Base-by-base conservation (phyloP, 2,113 vertebrate species). In the Salvelinus namaycush region DNA sequence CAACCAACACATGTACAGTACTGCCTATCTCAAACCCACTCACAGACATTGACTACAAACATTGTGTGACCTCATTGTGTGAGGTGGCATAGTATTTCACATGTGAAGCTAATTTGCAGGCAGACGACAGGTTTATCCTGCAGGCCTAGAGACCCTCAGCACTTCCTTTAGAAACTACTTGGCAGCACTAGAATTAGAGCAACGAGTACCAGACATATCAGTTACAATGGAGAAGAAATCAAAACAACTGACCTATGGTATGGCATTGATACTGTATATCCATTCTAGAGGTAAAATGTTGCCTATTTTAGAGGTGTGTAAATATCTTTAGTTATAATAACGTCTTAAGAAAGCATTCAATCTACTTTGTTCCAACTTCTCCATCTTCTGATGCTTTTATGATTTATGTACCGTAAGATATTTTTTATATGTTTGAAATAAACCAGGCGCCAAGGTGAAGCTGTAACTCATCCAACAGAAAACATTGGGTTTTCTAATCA, bases 391-490 rank as follows among this genome's bases (percentile, higher is more conserved):
- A 84, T 5, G 44, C 78, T 51, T 51, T 60, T 11, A 51, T 89
- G 80, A 91, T 88, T 87, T 89, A 90, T 88, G 76, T 84, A 80
- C 79, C 66, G 79, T 88, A 86, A 86, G 90, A 91, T 51, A 84
- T 90, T 88, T 90, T 11, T 90, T 84, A 85, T 82, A 88, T 85
- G 82, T 89, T 72, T 83, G 77, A 85, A 90, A 86, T 73, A 86
- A 88, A 71, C 87, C 90, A 83, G 85, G 39, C 79, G 88, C 90
- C 88, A 86, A 73, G 72, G 78, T 81, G 82, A 82, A 87, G 76
- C 57, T 18, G 68, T 73, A 84, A 86, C 84, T 76, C 75, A 86
- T 86, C 76, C 72, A 31, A 69, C 67, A 77, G 79, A 82, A 87
- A 76, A 57, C 13, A 78, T 13, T 76, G n/a, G 70, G 72, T 85